Conservation (phyloP, 1,140 invertebrate species). For the Drosophila kurseongensis region DNA sequence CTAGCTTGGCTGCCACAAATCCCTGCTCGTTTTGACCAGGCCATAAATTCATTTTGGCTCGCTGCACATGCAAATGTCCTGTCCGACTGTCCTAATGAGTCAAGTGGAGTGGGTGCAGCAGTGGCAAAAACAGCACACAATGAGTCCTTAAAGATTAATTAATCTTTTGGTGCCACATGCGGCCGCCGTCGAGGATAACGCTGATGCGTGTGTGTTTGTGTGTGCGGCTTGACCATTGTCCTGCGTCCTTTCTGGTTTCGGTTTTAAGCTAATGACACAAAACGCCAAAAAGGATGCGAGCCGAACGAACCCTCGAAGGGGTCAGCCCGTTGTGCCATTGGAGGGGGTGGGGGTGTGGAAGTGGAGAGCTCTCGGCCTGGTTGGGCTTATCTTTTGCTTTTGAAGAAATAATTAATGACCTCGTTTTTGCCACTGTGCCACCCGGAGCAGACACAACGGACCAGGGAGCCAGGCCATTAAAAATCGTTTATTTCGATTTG, state of each 20-base stretch:
- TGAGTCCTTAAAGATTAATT: slow-evolving; percentile 85
- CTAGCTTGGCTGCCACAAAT: neutral
- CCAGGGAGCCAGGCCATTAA: slow-evolving; percentile 68
- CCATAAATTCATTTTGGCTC: slow-evolving; percentile 71
- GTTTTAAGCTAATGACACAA: slow-evolving; percentile 80
- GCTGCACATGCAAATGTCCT: slow-evolving; percentile 73
- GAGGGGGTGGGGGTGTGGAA: neutral
- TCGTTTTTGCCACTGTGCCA: slow-evolving; percentile 84
- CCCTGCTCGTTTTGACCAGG: slow-evolving; percentile 16
- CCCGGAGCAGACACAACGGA: slow-evolving; percentile 11
- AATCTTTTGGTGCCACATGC: slow-evolving; percentile 83
- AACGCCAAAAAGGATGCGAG: slow-evolving; percentile 76
- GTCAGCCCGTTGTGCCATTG: neutral
- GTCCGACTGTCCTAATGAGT: slow-evolving; percentile 54
- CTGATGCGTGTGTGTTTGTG: slow-evolving; percentile 33
- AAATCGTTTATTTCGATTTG: slow-evolving; percentile 85
- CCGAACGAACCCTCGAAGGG: neutral
- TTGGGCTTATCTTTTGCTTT: slow-evolving; percentile 80
- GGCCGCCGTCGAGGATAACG: slow-evolving; percentile 45
- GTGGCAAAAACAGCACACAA: slow-evolving; percentile 56
- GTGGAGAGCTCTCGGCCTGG: slow-evolving; percentile 1
- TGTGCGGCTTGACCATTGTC: slow-evolving; percentile 8
- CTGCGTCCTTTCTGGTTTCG: slow-evolving; percentile 15
- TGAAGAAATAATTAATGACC: slow-evolving; percentile 85
- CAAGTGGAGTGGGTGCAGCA: neutral